Conservation (phyloP, 2,113 vertebrate species). For the Entomyzon cyanotis region DNA sequence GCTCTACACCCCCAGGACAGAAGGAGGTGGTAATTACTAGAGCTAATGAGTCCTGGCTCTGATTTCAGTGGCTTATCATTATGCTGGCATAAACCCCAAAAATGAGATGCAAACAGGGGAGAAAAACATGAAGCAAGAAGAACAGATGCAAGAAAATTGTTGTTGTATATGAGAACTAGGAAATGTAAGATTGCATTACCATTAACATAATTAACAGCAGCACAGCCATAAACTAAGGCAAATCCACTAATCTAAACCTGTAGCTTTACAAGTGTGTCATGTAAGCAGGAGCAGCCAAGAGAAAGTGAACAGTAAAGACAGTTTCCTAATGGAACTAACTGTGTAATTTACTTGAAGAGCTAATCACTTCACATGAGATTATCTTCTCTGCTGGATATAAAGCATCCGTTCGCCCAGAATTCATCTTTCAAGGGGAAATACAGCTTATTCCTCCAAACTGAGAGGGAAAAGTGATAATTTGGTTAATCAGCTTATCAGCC, state of each 20-base stretch:
- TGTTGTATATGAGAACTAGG: neutral
- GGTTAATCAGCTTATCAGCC: neutral
- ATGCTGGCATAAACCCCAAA: neutral
- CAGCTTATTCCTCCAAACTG: neutral
- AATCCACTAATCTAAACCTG: neutral
- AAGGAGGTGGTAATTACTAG: neutral
- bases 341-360: neutral
- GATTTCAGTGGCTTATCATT: neutral
- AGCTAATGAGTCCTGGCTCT: constrained; percentile 2
- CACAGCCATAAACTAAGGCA: neutral
- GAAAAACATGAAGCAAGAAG: neutral
- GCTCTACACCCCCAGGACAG: neutral
- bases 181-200: neutral
- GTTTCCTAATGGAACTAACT: neutral
- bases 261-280: neutral
- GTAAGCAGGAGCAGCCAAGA: neutral
- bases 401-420: neutral
- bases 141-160: neutral
- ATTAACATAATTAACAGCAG: neutral
- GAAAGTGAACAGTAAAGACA: neutral
- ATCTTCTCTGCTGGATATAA: constrained; percentile 1
- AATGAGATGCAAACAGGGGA: neutral
- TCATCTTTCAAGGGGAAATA: neutral
- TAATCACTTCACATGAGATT: neutral
- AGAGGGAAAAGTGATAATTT: neutral